Base-by-base conservation (phyloP, 2,797 vertebrate genomes). In the Sciurus carolinensis region DNA sequence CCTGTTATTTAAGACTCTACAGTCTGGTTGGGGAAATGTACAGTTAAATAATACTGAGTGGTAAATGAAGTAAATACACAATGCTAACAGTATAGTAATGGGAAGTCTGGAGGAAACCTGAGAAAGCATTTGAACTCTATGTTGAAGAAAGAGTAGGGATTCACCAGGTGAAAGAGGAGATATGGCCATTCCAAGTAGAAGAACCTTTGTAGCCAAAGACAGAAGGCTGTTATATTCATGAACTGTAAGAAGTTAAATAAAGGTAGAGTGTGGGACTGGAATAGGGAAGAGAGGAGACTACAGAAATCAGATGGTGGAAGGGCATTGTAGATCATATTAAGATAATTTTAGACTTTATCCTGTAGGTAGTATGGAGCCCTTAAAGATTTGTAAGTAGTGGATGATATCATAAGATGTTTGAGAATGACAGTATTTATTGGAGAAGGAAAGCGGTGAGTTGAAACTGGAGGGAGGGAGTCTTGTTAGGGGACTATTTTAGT, bases 351-450 rank as follows among this genome's bases (percentile, higher is more conserved):
- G 57, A 87, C 81, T 73, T 95, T 75, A 86, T 79, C 39, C 47
- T 79, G 10, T 52, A 80, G 50, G 71, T 20, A 87, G 39, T 67
- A 10, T 47, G 22, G 52, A 39, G 42, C 39, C 57, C 69, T 83
- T 91, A 69, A 80, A 91, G 52, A 96, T 92, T 62, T 97, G 90
- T 95, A 94, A 93, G 76, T 75, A 52, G 80, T 91, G 62, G 42
- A 69, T 90, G 47, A 36, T 24, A 77, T 17, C 72, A 83, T 91
- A 44, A 77, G 22, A 62, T 83, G 18, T 47, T 94, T 90, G 81
- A 84, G 30, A 96, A 94, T 95, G 80, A 85, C 14, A 72, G 4
- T 87, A 20, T 75, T 92, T 69, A 26, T 80, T 96, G 71, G 57
- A 59, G 47, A 62, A 95, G 44, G 64, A 75, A 93, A 83, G 57